These are phyloP conservation scores for Neolamprologus kungweensis DNA, from an alignment of 2,113 vertebrate genomes.

Conservation along the genomic window DNA sequence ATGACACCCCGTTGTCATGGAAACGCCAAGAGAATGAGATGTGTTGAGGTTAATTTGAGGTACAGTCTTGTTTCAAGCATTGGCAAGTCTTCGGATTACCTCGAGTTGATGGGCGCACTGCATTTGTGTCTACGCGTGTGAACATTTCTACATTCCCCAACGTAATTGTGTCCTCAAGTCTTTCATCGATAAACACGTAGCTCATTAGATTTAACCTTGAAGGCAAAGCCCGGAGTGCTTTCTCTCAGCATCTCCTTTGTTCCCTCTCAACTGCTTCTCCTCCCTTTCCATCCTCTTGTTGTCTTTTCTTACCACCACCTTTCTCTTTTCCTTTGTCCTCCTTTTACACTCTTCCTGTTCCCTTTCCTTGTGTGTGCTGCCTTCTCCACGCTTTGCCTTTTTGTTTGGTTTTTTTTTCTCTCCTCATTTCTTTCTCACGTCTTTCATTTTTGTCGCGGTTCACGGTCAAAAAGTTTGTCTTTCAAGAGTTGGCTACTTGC, in stretches of 20 bases:
- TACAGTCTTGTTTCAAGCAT: constrained; percentile 12
- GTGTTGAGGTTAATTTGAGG: not conserved
- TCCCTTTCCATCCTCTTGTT: not conserved
- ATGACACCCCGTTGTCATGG: not conserved
- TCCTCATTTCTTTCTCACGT: not conserved
- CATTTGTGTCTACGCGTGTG: not conserved
- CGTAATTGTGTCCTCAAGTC: not conserved
- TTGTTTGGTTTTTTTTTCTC: not conserved
- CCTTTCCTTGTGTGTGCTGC: not conserved
- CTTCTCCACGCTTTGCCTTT: not conserved
- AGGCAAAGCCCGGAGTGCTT: constrained; percentile 22
- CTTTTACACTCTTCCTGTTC: not conserved
- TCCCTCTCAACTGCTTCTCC: not conserved
- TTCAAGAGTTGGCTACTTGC: not conserved
- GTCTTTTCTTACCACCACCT: not conserved
- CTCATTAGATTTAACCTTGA: constrained; percentile 43
- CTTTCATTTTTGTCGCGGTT: not conserved
- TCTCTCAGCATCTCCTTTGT: not conserved
- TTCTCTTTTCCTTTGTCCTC: not conserved
- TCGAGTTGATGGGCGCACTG: not conserved
- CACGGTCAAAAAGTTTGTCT: not conserved
- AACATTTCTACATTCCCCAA: not conserved
- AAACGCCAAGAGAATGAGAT: not conserved
- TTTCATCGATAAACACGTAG: constrained; percentile 8
- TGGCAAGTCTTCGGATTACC: not conserved